Evolutionary conservation across 2,797 vertebrate species (phyloP), one percentile per base, ranked within the genome.

Genomic region (Mycteria americana): DNA sequence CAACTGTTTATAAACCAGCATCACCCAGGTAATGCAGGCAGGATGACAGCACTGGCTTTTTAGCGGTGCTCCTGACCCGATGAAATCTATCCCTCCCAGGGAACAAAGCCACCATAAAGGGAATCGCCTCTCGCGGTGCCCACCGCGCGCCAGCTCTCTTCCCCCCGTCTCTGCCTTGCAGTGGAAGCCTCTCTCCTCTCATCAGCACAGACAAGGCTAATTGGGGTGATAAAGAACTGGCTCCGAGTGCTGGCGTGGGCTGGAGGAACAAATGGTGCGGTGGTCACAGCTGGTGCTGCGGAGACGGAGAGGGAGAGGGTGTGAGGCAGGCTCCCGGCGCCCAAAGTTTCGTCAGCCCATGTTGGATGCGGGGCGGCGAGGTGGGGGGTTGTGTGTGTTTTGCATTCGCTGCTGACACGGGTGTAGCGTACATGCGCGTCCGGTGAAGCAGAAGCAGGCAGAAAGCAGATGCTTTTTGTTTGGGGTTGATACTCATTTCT

Each of bases 401-500:
- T 80, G 91, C 92, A 57, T 75, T 78, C 79, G 68, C 88, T 86
- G 93, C 88, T 86, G 94, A 75, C 96, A 92, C 90, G 92, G 89
- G 95, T 28, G 93, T 17, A 75, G 17, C 92, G 67, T 70, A 53
- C 88, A 74, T n/a, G 91, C 92, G 33, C 54, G 94, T 68, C 96
- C 94, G 92, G 96, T 94, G 94, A 93, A n/a, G 95, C 95, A 94
- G 97, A 85, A 97, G 97, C 94, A 95, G 97, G 96, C 95, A 96
- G 96, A 35, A 92, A 97, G 95, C 95, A 96, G 97, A 96, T 96
- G 97, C 96, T 97, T 97, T 95, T 94, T 96, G 95, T 97, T 96
- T 96, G 95, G 96, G 95, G 88, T 97, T 94, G 96, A 95, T 95
- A 95, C 96, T 97, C 97, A 88, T 95, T 96, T 97, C 96, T 93